Base-by-base conservation (phyloP, 1,140 invertebrate genomes). In the Tribolium castaneum region DNA sequence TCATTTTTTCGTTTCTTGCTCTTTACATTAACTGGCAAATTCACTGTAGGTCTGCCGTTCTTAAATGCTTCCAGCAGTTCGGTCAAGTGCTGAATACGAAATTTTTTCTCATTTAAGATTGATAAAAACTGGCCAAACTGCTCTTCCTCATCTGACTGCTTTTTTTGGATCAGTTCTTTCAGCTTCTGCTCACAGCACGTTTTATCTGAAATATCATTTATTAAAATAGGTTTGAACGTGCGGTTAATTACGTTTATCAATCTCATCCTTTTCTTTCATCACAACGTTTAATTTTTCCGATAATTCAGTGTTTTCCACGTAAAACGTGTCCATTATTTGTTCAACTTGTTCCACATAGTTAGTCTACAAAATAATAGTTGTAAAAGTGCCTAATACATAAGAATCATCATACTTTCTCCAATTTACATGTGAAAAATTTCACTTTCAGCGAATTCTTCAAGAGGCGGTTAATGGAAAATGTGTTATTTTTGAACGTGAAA, bases 71-170 rank as follows among this genome's bases (percentile, higher is more conserved):
- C 70, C 71, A 83, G 22, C 2, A 78, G 56, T 56, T 83, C 75
- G 70, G 66, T 82, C 14, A 82, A 76, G 70, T 83, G 82, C 39
- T 82, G 82, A 78, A 83, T 83, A 49, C 78, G 77, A 14, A 59
- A 62, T 70, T 83, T 83, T 52, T 83, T 83, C 72, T 83, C 82
- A 73, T 82, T 82, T 22, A 83, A 34, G 9, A 83, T 19, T 13
- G 51, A 52, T 10, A 81, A 14, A 70, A 83, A 83, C 6, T 81
- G 77, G 19, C 62, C 76, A 13, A 73, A 80, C 30, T 81, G 50
- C n/a, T 70, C 66, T 74, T 77, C 6, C 30, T 82, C 81, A 50
- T 81, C 76, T 13, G n/a, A 12, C 49, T 74, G 70, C 75, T 79
- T 82, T 45, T 78, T 70, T 14, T 79, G 75, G 52, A 81, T 16